Conservation (phyloP, 2,888 invertebrate species). For the Tachystola acroxantha region DNA sequence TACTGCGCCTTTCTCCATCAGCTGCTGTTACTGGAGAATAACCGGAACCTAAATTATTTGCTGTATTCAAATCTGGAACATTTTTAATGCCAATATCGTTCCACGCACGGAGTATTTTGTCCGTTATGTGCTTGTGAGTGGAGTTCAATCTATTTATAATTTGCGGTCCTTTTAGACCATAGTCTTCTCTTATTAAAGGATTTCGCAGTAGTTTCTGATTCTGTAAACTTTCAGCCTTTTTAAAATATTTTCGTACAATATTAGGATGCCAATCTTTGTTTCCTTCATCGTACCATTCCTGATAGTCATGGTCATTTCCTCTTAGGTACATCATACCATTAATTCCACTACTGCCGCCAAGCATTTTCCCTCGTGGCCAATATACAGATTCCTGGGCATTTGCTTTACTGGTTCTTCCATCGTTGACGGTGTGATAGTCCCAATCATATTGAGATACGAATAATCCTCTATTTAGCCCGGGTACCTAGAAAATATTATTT, state of each 20-base stretch:
- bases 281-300: conserved; percentile 70
- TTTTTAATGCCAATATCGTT: conserved; percentile 56
- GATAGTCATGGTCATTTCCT: conserved; percentile 68
- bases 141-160: conserved; percentile 59
- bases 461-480: conserved; percentile 21
- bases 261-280: conserved; percentile 75
- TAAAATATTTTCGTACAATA: conserved; percentile 63
- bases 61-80: conserved; percentile 55
- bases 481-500: conserved; percentile 25
- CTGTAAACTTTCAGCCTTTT: conserved; percentile 68
- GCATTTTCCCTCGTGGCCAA: conserved; percentile 81
- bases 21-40: conserved; percentile 59
- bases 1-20: conserved; percentile 62
- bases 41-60: conserved; percentile 65
- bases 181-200: conserved; percentile 27
- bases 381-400: conserved; percentile 37
- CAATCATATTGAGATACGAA: conserved; percentile 81
- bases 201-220: conserved; percentile 26
- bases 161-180: conserved; percentile 64
- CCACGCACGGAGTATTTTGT: conserved; percentile 47
- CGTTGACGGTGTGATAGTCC: conserved; percentile 89
- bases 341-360: conserved; percentile 76
- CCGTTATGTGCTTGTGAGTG: conserved; percentile 41
- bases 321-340: conserved; percentile 78
- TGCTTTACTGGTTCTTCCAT: conserved; percentile 84